Conservation (phyloP, 2,797 vertebrate genomes). For the Crenuchus spilurus region DNA sequence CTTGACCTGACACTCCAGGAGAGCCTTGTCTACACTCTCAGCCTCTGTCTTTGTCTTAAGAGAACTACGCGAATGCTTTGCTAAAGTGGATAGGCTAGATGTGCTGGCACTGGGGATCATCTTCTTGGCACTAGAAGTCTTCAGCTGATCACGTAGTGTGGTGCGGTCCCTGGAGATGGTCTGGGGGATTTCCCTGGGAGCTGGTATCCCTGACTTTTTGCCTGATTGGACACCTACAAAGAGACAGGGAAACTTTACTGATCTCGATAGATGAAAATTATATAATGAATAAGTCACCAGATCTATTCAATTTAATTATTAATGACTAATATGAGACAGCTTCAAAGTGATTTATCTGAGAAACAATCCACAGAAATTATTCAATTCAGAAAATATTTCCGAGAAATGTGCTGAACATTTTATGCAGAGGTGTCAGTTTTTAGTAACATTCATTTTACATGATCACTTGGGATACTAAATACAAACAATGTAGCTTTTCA, state of each 20-base stretch:
- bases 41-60: slow-evolving; percentile 82
- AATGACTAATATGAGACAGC: background rate
- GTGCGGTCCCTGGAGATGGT: slow-evolving; percentile 83
- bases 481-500: slow-evolving; percentile 33
- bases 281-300: background rate
- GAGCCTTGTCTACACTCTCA: slow-evolving; percentile 80
- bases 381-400: too few relatives aligned
- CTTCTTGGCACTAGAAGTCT: slow-evolving; percentile 79
- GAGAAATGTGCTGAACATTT: background rate
- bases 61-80: slow-evolving; percentile 82
- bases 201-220: slow-evolving; percentile 93
- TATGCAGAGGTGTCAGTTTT: slow-evolving; percentile 1
- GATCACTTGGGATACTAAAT: background rate
- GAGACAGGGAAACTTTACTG: slow-evolving; percentile 24
- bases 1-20: slow-evolving; percentile 90
- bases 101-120: slow-evolving; percentile 87
- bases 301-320: too few relatives aligned
- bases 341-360: background rate
- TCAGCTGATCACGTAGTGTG: slow-evolving; percentile 79
- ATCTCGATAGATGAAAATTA: background rate
- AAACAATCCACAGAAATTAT: too few relatives aligned
- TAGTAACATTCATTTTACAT: background rate
- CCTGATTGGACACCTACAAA: slow-evolving; percentile 78
- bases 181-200: slow-evolving; percentile 84
- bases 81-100: slow-evolving; percentile 83